A percentile compares a stretch with the other conserved stretches of the same genome.
These are phyloP conservation scores for Pentamera pediparva DNA, from an alignment of 53 echinoderm and acorn worm genomes.

Conservation along the genomic window DNA sequence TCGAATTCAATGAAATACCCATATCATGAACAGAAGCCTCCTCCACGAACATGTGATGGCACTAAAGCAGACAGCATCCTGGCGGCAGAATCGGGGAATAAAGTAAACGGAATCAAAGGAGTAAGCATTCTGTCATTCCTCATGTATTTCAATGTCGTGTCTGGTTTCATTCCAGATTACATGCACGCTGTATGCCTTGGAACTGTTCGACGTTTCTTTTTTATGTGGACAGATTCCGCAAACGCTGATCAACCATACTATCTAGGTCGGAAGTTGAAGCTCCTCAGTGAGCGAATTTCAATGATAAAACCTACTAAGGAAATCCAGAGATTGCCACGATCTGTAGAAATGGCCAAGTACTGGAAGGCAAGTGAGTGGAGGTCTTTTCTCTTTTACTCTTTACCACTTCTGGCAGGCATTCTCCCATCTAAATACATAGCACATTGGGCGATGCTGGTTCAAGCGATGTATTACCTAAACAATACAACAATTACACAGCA, in stretches of 20 bases:
- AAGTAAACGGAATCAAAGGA: conserved; percentile 19
- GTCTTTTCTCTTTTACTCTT: conserved; percentile 16
- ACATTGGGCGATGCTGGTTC: conserved; percentile 25
- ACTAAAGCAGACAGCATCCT: no score
- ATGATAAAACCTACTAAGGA: conserved; percentile 21
- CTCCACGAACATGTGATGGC: no score
- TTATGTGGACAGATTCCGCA: conserved; percentile 24
- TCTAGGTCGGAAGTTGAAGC: neutral
- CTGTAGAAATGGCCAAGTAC: neutral
- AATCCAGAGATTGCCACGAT: conserved; percentile 34
- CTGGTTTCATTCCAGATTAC: conserved; percentile 44
- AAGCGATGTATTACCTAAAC: conserved; percentile 2
- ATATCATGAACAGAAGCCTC: no score
- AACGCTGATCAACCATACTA: conserved; percentile 11
- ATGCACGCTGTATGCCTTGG: conserved; percentile 44
- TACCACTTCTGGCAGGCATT: conserved; percentile 2
- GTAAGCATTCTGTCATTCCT: conserved; percentile 39
- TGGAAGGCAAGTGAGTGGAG: conserved; percentile 43
- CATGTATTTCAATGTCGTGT: no score
- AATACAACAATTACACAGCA: neutral
- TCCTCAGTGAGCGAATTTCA: conserved; percentile 1
- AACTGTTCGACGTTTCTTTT: conserved; percentile 11
- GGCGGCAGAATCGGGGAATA: neutral
- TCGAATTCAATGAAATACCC: no score
- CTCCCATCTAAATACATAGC: neutral